Base-by-base conservation (phyloP, 2,113 vertebrate genomes). In the Tupaia chinensis region DNA sequence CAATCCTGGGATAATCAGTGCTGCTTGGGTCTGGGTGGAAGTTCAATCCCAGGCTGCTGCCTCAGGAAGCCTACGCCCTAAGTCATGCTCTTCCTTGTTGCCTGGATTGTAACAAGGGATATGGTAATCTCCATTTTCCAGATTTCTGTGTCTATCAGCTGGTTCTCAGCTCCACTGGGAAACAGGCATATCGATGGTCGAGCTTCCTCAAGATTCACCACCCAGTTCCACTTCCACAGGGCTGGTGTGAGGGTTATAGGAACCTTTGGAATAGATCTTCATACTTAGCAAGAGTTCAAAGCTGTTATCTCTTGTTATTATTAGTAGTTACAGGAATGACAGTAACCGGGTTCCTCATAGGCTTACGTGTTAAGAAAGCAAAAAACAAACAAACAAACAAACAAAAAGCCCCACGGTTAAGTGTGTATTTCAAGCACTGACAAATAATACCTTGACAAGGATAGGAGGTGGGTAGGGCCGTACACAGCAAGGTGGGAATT, bases 391-490 rank as follows among this genome's bases (percentile, higher is more conserved):
- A 32, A 32, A 32, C 32, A 32, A 32, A 32, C 32, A 32, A 32
- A 32, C 44, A 44, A 44, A 44, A 44, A 32, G 2, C 32, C 32
- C 32, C 29, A 25, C 15, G 25, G 20, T 19, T 29, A 78, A 83
- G 2, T 76, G 6, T 80, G 66, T n/a, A 66, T 44, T 65, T 63
- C 25, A 80, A 65, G 53, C 23, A 78, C 14, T 34, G 56, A 19
- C 14, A 58, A 66, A 32, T 77, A 70, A 23, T 44, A 13, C 89
- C 85, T 89, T 76, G 58, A 80, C 83, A 95, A 93, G 23, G 82
- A 82, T 83, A 60, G 93, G 78, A 94, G 85, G 60, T 90, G 77
- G 65, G 25, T 29, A 44, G 34, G 96, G 84, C 23, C 23, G 20
- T 23, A 32, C 5, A 32, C 2, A 72, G 14, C 34, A 19, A 85